Base-by-base conservation (phyloP, 2,113 vertebrate genomes). In the Heterotilapia buettikoferi region DNA sequence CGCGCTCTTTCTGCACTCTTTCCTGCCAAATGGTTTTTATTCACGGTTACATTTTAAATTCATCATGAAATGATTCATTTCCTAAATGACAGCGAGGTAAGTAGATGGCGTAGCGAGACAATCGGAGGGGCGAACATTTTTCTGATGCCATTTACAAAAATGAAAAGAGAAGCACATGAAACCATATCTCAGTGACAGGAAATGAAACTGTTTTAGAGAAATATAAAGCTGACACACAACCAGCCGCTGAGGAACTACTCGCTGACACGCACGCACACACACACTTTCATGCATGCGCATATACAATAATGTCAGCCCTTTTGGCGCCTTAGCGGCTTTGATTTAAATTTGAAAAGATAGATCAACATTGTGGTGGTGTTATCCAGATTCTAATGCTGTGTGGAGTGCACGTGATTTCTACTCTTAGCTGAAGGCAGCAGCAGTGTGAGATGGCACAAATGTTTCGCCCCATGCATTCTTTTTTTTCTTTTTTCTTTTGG, bases 201-300 rank as follows among this genome's bases (percentile, higher is more conserved):
- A 94, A 93, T 94, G 88, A 94, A 94, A 93, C 83, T 68, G 82
- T 88, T 92, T 91, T 90, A 90, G 82, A 91, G 92, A 94, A 93
- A 93, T 84, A 68, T 68, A 84, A 53, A 86, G 84, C 86, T 90
- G 87, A 93, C 90, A 66, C 83, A 88, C 91, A 83, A 84, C 79
- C 71, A 89, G 57, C 21, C 80, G 13, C 83, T 9, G 11, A 90
- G 61, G 36, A 85, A 86, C 80, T 73, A 59, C 47, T 79, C 12
- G 21, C 40, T 56, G 43, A 68, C 14, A 80, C 18, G 24, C 4
- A 59, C 11, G 2, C 4, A 24, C 14, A 18, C 16, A n/a, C 68
- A 45, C 68, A 26, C 66, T 45, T 26, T 16, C 40, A 47, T 7
- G 40, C 24, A 19, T 0, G 6, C 3, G 1, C 43, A 29, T 47